Evolutionary conservation across 2,797 vertebrate species (phyloP), one percentile per base, ranked within the genome.

Genomic region (Phyllotis vaccarum): DNA sequence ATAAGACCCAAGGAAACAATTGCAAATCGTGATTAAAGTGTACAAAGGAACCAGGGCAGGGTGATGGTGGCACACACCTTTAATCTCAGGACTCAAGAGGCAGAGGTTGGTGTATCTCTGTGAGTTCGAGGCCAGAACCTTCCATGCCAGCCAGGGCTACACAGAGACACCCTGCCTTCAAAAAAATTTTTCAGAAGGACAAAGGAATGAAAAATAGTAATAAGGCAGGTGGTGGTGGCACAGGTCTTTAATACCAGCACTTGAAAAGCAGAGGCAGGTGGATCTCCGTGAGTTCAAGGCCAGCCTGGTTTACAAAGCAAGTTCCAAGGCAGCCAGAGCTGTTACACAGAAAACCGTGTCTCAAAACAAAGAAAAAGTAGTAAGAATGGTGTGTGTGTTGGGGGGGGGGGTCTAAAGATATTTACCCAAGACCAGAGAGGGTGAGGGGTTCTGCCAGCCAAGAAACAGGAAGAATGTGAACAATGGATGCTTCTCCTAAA

Each of bases 401-500:
- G 46, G 5, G 46, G 5, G 46, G 46, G 46, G 9, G 46, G 46
- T 49, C 46, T 95, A 62, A 82, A 72, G 93, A 83, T 64, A 9
- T 31, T 70, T 68, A 66, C 60, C 46, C 74, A 56, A 87, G 76
- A 74, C n/a, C 46, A 21, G 40, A 29, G n/a, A 85, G 29, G 27
- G 11, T 21, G 76, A 60, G 40, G 70, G n/a, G 17, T 27, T 46
- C 74, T 80, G 81, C 2, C 0, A 0, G 52, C 62, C 14, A 31
- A 78, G 79, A 54, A 52, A 24, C 22, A 83, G 46, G 13, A 79
- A n/a, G 49, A 75, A 22, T 29, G 10, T 64, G 16, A 60, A n/a
- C 76, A 13, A 0, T 27, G n/a, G 5, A 0, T 17, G 29, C 6
- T 13, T 4, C 21, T 10, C 37, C 3, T 10, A 49, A 72, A 54